Evolutionary conservation across 1,140 invertebrate genomes (phyloP).

Genomic region (Calliopsis andreniformis): DNA sequence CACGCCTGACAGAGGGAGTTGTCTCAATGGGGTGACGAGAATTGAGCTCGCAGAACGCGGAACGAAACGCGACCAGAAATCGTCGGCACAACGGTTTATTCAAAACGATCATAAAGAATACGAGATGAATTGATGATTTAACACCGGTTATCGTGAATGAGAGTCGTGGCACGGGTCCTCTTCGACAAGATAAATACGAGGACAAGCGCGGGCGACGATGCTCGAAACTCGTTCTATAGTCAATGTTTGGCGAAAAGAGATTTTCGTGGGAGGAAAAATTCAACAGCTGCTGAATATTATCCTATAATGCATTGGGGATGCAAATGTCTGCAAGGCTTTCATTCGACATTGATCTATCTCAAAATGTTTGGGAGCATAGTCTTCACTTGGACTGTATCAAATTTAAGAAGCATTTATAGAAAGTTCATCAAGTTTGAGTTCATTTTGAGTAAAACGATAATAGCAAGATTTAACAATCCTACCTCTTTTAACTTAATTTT

Average conservation of each 20-base stretch:
- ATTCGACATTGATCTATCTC: too few species aligned
- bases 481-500: too few species aligned
- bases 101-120: background rate
- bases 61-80: slow-evolving; percentile 10
- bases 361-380: too few species aligned
- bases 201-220: too few species aligned
- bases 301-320: too few species aligned
- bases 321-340: too few species aligned
- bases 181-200: background rate
- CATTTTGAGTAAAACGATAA: too few species aligned
- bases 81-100: slow-evolving; percentile 21
- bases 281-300: too few species aligned
- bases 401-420: too few species aligned
- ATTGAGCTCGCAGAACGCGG: background rate
- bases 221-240: background rate
- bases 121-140: slow-evolving; percentile 25
- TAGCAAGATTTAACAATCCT: too few species aligned
- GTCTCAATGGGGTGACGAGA: slow-evolving; percentile 24
- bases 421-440: too few species aligned
- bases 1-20: slow-evolving; percentile 15
- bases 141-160: slow-evolving; percentile 8
- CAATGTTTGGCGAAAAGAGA: background rate
- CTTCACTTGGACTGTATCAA: too few species aligned
- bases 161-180: background rate
- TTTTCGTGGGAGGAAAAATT: background rate